Conservation (phyloP, 2,888 invertebrate genomes). For the Vesta saturnalis region DNA sequence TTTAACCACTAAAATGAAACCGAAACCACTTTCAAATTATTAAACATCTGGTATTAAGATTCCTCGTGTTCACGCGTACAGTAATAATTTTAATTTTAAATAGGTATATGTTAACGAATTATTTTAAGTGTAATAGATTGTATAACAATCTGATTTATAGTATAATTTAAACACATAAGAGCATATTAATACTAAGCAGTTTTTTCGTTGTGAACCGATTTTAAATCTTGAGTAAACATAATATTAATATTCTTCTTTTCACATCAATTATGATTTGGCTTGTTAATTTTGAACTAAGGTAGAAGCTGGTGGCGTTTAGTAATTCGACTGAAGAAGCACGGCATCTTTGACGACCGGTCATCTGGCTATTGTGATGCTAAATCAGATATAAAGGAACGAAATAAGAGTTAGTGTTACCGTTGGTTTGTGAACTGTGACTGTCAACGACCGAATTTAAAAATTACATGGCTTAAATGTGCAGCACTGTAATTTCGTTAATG, state of each 20-base stretch:
- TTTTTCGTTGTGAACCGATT: slow-evolving; percentile 34
- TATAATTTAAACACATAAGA: slow-evolving; percentile 14
- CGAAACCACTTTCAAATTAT: slow-evolving; percentile 17
- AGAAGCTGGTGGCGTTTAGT: slow-evolving; percentile 45
- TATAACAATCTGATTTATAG: too few relatives aligned
- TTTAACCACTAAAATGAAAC: not conserved
- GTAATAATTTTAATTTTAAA: not conserved
- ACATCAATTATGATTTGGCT: slow-evolving; percentile 55
- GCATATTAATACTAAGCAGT: slow-evolving; percentile 27
- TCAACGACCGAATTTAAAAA: slow-evolving; percentile 56
- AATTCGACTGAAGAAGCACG: slow-evolving; percentile 46
- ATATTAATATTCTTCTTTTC: slow-evolving; percentile 57
- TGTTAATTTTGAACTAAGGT: slow-evolving; percentile 49
- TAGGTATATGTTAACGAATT: not conserved
- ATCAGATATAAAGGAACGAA: slow-evolving; percentile 46
- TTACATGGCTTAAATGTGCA: slow-evolving; percentile 50
- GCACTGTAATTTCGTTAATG: slow-evolving; percentile 54
- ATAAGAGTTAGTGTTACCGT: slow-evolving; percentile 44
- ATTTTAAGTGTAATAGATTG: not conserved
- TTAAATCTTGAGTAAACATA: slow-evolving; percentile 45
- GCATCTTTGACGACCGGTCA: slow-evolving; percentile 49
- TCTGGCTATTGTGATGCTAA: slow-evolving; percentile 48
- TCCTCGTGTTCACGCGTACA: not conserved
- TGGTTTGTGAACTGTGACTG: slow-evolving; percentile 54
- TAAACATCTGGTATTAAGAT: slow-evolving; percentile 5